Base-by-base conservation (phyloP, 1,140 invertebrate genomes). In the Heterodera carotae region DNA sequence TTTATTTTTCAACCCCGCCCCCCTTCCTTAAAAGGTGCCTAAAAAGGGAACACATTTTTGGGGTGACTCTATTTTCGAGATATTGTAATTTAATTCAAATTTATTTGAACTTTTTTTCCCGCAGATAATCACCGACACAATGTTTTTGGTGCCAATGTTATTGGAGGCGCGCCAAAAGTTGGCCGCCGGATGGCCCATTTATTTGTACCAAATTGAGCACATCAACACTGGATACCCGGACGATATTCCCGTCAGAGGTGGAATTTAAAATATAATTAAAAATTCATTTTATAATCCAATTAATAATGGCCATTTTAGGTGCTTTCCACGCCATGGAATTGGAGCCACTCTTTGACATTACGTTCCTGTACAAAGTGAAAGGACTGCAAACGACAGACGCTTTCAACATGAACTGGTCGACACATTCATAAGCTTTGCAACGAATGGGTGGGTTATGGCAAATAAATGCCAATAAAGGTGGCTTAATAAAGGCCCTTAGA, bases 131-230 rank as follows among this genome's bases (percentile, higher is more conserved):
- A 31, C 67, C 22, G 78, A 80, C 43, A 22, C 80, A 18, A 67
- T 80, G 68, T 80, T 80, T 62, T 34, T 71, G 29, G 33, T 82
- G 39, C 78, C 78, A 7, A 79, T 80, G 66, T 15, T 80, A 53
- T 66, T 29, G 27, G 78, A 80, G 36, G 69, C 81, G 2, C 39
- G 69, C 33, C 56, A 81, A 0, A 80, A 80, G 34, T 2, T 31
- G 29, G 68, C 56, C 18, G 59, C 43, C 59, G 78, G 78, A 0
- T 80, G 78, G 78, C 80, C 78, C 25, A 27, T 80, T 29, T 81
- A 36, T 34, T n/a, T 77, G 48, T 77, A 76, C 43, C 73, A 53
- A 59, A 76, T 70, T 59, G 75, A 43, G 12, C 66, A 76, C 39
- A 22, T 72, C 27, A 76, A 76, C 36, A 27, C 43, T 4, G 34